Base-by-base conservation (phyloP, 2,888 invertebrate species). In the Agrochola lychnidis region DNA sequence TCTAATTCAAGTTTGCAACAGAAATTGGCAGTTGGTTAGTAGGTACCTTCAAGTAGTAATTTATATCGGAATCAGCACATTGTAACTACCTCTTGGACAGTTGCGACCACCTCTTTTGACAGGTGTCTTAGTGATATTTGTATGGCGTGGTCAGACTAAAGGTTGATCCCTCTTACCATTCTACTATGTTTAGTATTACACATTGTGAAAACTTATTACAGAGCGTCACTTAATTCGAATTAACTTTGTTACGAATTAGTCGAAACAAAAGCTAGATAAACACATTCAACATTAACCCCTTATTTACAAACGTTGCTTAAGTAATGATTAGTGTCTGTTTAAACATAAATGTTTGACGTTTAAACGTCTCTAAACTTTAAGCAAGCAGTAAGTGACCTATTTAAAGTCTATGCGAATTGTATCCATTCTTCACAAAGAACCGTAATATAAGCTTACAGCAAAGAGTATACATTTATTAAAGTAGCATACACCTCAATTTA, bases 401-500 rank as follows among this genome's bases (percentile, higher is more conserved):
- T 73, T 53, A 30, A 66, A 59, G 14, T 61, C 78, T 61, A 48
- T 14, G 14, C 14, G 25, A 53, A 42, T 64, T 22, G 19, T 56
- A 79, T 73, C 56, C 64, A 53, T 66, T 66, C 2, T 36, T 64
- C 51, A 53, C 57, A 40, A 19, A 73, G 25, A 12, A 80, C 53
- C 45, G 53, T 57, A 80, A 30, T 40, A 73, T 16, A 19, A 25
- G 62, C 67, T 82, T 59, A 61, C 53, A 74, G 42, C n/a, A 45
- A 48, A 75, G 42, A 75, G 14, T 61, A 56, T 45, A 69, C 48
- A 76, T 82, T 61, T 70, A 76, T 82, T 62, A 70, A 76, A 76
- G 64, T 25, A 82, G 53, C 64, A 69, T 63, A 79, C 36, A 66
- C 76, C 75, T 68, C 68, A 59, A 82, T 76, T 80, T 76, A 66